Evolutionary conservation across 1,140 invertebrate genomes (phyloP).

Genomic region (Phortica variegata): DNA sequence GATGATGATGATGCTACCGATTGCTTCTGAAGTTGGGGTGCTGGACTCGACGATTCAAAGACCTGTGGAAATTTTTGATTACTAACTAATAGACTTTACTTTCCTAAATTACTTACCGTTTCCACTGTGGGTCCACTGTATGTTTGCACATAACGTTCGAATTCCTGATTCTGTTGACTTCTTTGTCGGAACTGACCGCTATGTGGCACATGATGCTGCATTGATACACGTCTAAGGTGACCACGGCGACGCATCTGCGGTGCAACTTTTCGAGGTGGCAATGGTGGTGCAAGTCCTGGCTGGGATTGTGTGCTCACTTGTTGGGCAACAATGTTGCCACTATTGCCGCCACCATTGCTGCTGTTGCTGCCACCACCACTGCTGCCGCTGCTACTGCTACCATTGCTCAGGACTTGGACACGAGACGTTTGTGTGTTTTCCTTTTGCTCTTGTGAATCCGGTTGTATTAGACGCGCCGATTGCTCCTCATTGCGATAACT

Average conservation of each 20-base stretch:
- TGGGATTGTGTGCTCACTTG: conserved; percentile 11
- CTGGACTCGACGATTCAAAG: conserved; percentile 42
- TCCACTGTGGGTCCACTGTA: conserved; percentile 51
- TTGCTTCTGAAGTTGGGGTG: conserved; percentile 37
- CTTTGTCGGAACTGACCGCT: conserved; percentile 40
- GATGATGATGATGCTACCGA: conserved; percentile 11
- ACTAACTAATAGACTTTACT: neutral
- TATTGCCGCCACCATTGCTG: conserved; percentile 10
- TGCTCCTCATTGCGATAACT: conserved; percentile 3
- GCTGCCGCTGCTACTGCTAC: conserved; percentile 2
- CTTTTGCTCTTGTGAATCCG: conserved; percentile 28
- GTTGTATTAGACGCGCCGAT: conserved; percentile 16
- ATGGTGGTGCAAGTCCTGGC: neutral
- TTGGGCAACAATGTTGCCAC: no score
- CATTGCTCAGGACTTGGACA: neutral
- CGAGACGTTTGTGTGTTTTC: conserved; percentile 1
- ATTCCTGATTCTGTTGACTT: conserved; percentile 49
- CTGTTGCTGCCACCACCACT: conserved; percentile 2
- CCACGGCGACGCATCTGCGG: conserved; percentile 28
- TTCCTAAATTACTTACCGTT: conserved; percentile 31
- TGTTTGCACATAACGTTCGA: conserved; percentile 51
- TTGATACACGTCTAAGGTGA: no score
- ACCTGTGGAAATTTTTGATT: conserved; percentile 21
- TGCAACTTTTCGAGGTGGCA: neutral
- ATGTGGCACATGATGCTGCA: conserved; percentile 35